A percentile compares a stretch with the other conserved stretches of the same genome.
Conservation (phyloP, 2,797 vertebrate genomes). For the Erethizon dorsatum region DNA sequence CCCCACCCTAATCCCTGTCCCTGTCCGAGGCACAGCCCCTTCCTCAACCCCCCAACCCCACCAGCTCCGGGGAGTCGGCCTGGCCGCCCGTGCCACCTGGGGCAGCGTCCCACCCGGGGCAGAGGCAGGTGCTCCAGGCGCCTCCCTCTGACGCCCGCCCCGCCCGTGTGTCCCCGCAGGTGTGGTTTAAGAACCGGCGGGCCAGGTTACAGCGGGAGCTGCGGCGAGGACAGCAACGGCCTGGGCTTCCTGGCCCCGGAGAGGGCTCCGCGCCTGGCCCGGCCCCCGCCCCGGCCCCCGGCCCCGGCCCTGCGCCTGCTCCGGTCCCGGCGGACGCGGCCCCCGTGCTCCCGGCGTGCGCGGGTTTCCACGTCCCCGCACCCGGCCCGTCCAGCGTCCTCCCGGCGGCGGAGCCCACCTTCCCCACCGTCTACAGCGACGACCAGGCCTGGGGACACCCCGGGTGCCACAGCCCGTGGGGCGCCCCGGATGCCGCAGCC, state of each 20-base stretch:
- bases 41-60: neutral
- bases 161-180: neutral
- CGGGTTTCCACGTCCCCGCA: neutral
- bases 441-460: neutral
- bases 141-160: rapidly evolving
- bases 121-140: rapidly evolving
- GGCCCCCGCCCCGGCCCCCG: rapidly evolving
- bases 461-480: rapidly evolving
- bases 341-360: rapidly evolving
- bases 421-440: too few relatives aligned
- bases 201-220: neutral
- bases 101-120: neutral
- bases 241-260: rapidly evolving
- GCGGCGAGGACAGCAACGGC: rapidly evolving
- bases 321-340: rapidly evolving
- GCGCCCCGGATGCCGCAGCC: rapidly evolving
- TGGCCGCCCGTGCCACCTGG: neutral
- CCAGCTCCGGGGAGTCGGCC: neutral
- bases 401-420: neutral
- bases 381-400: too few relatives aligned
- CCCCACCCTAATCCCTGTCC: neutral
- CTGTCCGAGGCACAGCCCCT: neutral
- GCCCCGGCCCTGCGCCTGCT: neutral
- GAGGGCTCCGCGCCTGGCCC: rapidly evolving
- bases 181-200: slow-evolving; percentile 63